Conservation (phyloP, 2,113 vertebrate species). For the Chloropsis cyanopogon region DNA sequence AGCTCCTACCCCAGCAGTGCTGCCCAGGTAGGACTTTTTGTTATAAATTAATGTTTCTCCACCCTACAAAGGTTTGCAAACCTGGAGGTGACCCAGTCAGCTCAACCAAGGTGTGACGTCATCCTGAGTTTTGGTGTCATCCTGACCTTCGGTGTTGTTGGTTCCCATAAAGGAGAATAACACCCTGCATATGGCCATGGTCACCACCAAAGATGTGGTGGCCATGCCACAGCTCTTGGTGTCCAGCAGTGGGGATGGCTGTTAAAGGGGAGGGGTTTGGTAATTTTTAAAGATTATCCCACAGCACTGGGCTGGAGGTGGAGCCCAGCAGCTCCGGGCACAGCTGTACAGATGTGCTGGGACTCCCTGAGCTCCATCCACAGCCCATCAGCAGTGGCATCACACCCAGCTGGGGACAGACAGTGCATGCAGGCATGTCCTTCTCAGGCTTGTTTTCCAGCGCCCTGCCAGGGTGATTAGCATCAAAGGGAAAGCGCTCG, state of each 20-base stretch:
- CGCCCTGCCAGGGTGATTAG: background rate
- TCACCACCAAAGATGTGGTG: background rate
- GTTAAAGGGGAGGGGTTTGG: background rate
- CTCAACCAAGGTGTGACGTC: background rate
- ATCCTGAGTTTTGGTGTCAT: background rate
- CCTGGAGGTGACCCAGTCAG: background rate
- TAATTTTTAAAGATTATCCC: background rate
- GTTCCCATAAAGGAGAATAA: background rate
- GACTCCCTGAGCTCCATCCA: background rate
- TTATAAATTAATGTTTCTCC: background rate
- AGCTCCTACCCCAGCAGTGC: constrained; percentile 50
- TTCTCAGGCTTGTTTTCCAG: background rate
- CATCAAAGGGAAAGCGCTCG: constrained; percentile 35
- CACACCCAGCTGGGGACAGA: background rate
- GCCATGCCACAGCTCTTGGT: background rate
- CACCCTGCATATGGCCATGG: background rate
- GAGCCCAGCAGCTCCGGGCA: background rate
- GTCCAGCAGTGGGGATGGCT: background rate
- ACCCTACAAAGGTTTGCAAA: background rate
- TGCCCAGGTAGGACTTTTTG: constrained; percentile 47
- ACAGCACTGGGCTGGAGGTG: background rate
- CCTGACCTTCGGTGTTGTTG: too few species aligned
- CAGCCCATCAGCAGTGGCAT: background rate
- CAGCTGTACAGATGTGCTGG: background rate
- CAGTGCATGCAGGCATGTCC: background rate